Percentiles rank a stretch among this genome's conserved stretches.
Conservation (phyloP, 2,113 vertebrate genomes). For the Emydocephalus ijimae region DNA sequence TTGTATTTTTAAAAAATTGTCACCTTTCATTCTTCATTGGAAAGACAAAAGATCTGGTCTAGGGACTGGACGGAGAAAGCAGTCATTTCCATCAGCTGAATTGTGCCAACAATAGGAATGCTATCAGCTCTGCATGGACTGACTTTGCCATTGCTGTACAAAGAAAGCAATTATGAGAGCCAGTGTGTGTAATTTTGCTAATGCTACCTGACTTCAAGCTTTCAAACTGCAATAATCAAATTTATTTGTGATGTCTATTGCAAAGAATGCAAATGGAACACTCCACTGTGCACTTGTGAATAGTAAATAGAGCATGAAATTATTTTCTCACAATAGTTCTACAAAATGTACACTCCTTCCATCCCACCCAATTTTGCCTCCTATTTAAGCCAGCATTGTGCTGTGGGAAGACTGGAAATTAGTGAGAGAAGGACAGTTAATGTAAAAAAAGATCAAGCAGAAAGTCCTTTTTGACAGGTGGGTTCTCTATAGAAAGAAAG, state of each 20-base stretch:
- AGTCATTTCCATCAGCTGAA: neutral
- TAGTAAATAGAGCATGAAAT: conserved; percentile 24
- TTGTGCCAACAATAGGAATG: neutral
- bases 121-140: neutral
- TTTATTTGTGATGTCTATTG: conserved; percentile 17
- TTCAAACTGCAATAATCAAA: conserved; percentile 19
- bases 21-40: neutral
- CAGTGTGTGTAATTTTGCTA: neutral
- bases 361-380: neutral
- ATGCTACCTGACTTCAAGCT: neutral
- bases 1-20: neutral
- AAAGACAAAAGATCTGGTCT: neutral
- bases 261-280: conserved; percentile 11
- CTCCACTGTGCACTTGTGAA: conserved; percentile 5
- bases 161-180: conserved; percentile 14
- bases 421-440: neutral
- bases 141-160: conserved; percentile 4
- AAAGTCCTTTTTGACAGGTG: neutral
- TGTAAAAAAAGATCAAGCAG: neutral
- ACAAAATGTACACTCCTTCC: neutral
- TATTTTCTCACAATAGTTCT: conserved; percentile 4
- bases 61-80: neutral
- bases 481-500: neutral
- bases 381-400: neutral
- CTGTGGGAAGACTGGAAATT: neutral